These are phyloP conservation scores for Riparia riparia DNA, from an alignment of 2,113 vertebrate species.

Conservation along the genomic window DNA sequence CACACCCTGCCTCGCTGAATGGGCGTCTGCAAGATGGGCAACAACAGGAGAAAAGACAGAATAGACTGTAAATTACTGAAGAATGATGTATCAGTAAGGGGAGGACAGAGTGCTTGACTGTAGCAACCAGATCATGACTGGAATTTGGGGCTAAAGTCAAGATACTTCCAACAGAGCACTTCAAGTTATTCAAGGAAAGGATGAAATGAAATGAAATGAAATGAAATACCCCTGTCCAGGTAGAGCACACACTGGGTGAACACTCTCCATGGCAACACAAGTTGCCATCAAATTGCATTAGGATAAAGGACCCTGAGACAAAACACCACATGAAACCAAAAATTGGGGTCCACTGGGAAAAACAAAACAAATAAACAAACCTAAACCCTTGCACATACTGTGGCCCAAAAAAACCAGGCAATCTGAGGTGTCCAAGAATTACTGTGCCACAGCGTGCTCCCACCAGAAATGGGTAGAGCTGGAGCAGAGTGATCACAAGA, in stretches of 20 bases:
- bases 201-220: not conserved
- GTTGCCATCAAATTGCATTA: not conserved
- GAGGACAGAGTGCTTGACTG: not conserved
- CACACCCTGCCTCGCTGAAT: accelerated
- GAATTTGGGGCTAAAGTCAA: not conserved
- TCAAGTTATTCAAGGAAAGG: not conserved
- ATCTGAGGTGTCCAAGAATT: not conserved
- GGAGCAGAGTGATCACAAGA: not conserved
- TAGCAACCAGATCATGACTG: not conserved
- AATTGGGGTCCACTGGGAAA: not conserved
- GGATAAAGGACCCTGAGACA: not conserved
- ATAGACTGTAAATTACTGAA: not conserved
- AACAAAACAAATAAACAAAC: not conserved
- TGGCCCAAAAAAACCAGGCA: not conserved
- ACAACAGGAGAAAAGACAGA: not conserved
- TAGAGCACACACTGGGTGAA: accelerated
- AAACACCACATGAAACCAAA: not conserved
- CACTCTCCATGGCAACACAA: too few relatives aligned
- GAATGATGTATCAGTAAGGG: not conserved
- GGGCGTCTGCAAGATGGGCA: not conserved
- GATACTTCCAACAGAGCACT: not conserved
- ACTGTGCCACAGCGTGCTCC: not conserved
- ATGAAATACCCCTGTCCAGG: not conserved
- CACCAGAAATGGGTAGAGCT: not conserved
- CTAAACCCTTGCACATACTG: not conserved